These are phyloP conservation scores for Chunga burmeisteri DNA, from an alignment of 2,113 vertebrate genomes.

Conservation along the genomic window DNA sequence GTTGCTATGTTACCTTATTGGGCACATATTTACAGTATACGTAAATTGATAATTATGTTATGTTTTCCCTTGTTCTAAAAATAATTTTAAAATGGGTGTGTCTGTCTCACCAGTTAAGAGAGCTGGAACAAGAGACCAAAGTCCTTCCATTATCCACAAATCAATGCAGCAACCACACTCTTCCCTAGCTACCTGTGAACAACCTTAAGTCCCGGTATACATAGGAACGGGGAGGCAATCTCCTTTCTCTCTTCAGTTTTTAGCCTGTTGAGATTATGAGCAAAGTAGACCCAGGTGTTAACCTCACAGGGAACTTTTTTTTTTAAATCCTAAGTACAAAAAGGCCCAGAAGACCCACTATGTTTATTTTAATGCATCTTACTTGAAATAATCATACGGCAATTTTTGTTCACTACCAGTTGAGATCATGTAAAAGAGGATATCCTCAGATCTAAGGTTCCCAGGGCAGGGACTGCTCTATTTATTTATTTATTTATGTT, in stretches of 20 bases:
- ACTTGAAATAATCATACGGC: neutral
- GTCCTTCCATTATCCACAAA: neutral
- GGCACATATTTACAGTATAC: neutral
- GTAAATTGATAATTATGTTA: neutral
- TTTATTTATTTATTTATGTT: neutral
- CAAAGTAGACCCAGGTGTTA: neutral
- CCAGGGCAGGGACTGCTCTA: neutral
- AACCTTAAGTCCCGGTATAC: fast-evolving
- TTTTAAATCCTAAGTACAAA: neutral
- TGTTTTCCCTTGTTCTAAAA: slow-evolving; percentile 23
- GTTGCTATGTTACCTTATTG: neutral
- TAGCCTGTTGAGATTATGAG: neutral
- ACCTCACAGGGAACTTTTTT: neutral
- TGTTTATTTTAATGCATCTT: neutral
- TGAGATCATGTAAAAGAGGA: neutral
- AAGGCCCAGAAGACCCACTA: neutral
- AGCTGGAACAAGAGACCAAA: neutral
- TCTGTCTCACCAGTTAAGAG: neutral
- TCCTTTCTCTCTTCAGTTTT: neutral
- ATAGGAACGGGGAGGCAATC: neutral
- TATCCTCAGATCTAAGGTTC: neutral
- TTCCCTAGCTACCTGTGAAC: neutral
- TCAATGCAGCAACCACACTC: neutral
- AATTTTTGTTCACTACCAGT: neutral
- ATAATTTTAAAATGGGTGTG: neutral